phyloP scores from a whole-genome alignment of 2,797 vertebrate species.

The Sebastes aleutianus region DNA sequence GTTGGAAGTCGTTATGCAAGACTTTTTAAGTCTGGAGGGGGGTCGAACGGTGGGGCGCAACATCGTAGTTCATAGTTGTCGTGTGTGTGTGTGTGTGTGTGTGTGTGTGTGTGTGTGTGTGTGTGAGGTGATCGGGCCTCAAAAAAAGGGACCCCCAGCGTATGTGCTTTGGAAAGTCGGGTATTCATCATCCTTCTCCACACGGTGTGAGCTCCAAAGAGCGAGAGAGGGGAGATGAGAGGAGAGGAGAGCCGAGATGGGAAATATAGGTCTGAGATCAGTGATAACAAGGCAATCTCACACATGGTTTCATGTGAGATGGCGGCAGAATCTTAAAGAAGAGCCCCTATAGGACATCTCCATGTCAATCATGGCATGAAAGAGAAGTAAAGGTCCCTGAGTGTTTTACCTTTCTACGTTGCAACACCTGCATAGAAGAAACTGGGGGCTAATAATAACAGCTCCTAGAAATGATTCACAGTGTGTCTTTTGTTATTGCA shows the following conservation, averaged over 20 bases:
- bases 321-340: constrained; percentile 72
- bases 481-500: constrained; percentile 70
- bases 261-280: constrained; percentile 76
- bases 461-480: constrained; percentile 72
- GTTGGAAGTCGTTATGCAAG: constrained; percentile 57
- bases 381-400: constrained; percentile 57
- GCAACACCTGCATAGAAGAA: constrained; percentile 43
- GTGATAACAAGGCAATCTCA: constrained; percentile 82
- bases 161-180: constrained; percentile 59
- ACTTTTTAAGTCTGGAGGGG: constrained; percentile 53
- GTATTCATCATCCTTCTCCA: constrained; percentile 75
- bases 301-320: constrained; percentile 79
- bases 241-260: constrained; percentile 63
- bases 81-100: neutral
- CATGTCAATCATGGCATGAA: constrained; percentile 70
- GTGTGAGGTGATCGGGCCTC: constrained; percentile 22
- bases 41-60: constrained; percentile 29
- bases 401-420: constrained; percentile 62
- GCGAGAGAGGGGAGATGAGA: constrained; percentile 51
- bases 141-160: constrained; percentile 49
- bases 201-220: constrained; percentile 62
- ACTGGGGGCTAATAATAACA: constrained; percentile 70
- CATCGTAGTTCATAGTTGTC: constrained; percentile 19
- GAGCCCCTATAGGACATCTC: constrained; percentile 70
- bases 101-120: neutral